Percentiles rank a stretch among this genome's conserved stretches.
Conservation (phyloP, 1,140 invertebrate species). For the Acyrthosiphon pisum region DNA sequence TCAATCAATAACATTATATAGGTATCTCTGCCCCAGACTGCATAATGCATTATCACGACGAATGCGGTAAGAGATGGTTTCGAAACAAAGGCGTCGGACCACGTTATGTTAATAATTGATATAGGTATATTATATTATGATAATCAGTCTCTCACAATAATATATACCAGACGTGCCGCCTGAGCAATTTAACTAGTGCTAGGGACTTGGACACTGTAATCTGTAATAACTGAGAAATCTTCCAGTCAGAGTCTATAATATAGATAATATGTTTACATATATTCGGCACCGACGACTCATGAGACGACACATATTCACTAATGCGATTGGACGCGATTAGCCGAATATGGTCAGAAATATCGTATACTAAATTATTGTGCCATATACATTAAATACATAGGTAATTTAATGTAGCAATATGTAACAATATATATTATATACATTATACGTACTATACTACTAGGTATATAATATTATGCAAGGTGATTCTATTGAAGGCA, state of each 20-base stretch:
- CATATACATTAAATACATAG: not conserved
- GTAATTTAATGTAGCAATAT: not conserved
- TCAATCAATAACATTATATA: too few relatives aligned
- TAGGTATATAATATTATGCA: not conserved
- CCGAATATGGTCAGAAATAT: not conserved
- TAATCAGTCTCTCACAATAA: too few relatives aligned
- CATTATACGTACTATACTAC: too few relatives aligned
- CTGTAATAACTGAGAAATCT: not conserved
- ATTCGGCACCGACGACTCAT: not conserved
- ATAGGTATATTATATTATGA: too few relatives aligned
- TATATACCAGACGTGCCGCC: not conserved
- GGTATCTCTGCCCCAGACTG: too few relatives aligned
- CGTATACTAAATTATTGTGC: not conserved
- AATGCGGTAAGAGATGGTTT: too few relatives aligned
- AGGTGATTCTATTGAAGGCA: not conserved
- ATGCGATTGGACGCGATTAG: not conserved
- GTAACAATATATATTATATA: not conserved
- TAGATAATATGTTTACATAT: not conserved
- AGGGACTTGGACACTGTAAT: not conserved
- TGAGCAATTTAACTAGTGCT: not conserved
- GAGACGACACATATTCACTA: not conserved
- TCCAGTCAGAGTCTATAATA: not conserved
- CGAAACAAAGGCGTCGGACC: too few relatives aligned
- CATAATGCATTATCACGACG: too few relatives aligned
- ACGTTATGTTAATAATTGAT: too few relatives aligned